Percentiles rank a stretch among this genome's conserved stretches.
These are phyloP conservation scores for Neodiprion virginianus DNA, from an alignment of 1,140 invertebrate species.

Conservation along the genomic window DNA sequence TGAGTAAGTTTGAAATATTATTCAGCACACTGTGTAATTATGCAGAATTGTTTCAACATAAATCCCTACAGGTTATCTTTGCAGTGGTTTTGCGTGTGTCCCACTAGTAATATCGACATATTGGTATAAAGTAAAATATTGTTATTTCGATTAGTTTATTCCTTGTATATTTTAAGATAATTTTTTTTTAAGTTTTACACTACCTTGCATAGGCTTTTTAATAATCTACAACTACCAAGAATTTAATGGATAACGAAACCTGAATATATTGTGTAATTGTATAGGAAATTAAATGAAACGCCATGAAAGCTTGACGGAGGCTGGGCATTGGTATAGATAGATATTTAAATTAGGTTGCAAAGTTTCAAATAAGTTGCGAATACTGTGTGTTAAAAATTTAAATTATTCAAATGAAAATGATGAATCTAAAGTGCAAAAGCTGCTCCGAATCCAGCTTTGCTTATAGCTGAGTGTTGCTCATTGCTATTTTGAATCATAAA, in stretches of 20 bases:
- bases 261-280: background rate
- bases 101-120: background rate
- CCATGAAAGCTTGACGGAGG: conserved; percentile 1
- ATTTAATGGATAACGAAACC: background rate
- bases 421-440: background rate
- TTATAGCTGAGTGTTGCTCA: background rate
- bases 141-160: background rate
- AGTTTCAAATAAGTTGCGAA: background rate
- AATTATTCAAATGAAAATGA: background rate
- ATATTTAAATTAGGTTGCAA: conserved; percentile 6
- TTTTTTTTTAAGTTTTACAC: background rate
- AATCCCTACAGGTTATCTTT: background rate
- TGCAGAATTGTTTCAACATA: background rate
- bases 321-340: conserved; percentile 7
- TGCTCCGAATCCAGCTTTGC: background rate
- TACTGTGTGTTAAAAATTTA: background rate
- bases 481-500: background rate
- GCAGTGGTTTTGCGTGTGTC: background rate
- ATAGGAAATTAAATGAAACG: conserved; percentile 3
- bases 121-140: background rate
- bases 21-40: background rate
- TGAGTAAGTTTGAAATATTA: background rate
- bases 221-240: background rate
- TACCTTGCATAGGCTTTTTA: background rate
- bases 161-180: conserved; percentile 1